Evolutionary conservation across 2,797 vertebrate species (phyloP).

Genomic region (Karalla daura): DNA sequence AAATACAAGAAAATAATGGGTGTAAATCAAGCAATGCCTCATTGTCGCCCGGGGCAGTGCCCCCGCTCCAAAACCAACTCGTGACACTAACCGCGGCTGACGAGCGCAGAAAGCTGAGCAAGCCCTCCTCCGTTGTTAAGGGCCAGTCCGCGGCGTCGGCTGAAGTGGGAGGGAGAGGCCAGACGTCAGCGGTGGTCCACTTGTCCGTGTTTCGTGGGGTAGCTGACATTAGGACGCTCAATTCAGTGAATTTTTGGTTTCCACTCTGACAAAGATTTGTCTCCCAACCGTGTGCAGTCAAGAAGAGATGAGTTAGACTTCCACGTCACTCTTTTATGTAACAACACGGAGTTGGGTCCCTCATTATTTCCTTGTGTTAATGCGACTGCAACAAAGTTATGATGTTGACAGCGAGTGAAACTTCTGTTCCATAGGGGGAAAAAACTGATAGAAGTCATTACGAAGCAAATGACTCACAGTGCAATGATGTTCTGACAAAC

Average conservation of each 20-base stretch:
- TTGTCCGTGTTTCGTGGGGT: constrained; percentile 31
- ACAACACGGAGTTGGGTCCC: background rate
- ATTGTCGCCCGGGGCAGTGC: constrained; percentile 67
- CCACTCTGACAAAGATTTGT: background rate
- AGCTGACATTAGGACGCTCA: constrained; percentile 2
- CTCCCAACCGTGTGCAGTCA: constrained; percentile 1
- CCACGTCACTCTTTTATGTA: background rate
- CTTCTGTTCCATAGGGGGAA: background rate
- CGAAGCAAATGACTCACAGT: constrained; percentile 7
- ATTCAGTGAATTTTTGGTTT: background rate
- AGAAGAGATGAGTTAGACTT: background rate
- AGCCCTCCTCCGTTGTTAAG: constrained; percentile 48
- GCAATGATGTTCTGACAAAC: background rate
- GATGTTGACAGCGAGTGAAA: constrained; percentile 12
- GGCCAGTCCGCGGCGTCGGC: constrained; percentile 45
- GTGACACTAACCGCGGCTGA: constrained; percentile 77
- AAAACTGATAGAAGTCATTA: background rate
- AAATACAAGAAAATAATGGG: constrained; percentile 60
- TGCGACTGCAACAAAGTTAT: background rate
- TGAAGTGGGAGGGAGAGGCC: constrained; percentile 59
- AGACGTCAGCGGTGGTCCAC: constrained; percentile 49
- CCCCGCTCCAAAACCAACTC: constrained; percentile 61
- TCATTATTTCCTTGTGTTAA: background rate
- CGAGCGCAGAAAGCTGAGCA: constrained; percentile 57
- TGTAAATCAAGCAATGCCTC: constrained; percentile 71